Conservation (phyloP, 2,888 invertebrate genomes). For the Philopedon plagiatum region DNA sequence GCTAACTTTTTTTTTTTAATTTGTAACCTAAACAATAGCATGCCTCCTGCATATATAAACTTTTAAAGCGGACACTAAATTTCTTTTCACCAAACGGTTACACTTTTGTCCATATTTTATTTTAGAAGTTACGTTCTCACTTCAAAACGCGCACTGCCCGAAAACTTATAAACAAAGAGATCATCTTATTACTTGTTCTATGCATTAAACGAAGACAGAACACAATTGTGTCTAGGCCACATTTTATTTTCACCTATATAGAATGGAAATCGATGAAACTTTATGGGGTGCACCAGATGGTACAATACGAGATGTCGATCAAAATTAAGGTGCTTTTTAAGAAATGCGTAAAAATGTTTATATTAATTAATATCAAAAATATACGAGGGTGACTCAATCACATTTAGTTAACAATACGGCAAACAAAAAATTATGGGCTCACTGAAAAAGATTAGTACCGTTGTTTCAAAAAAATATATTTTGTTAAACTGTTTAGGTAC, state of each 20-base stretch:
- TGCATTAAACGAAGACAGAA: neutral
- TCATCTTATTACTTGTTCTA: too few species aligned
- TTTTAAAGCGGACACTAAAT: conserved; percentile 6
- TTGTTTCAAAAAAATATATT: too few species aligned
- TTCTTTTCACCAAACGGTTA: neutral
- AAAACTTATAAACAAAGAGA: neutral
- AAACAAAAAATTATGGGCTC: too few species aligned
- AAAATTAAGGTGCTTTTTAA: conserved; percentile 3
- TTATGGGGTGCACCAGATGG: conserved; percentile 29
- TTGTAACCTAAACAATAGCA: neutral
- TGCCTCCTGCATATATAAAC: neutral
- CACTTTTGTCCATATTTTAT: neutral
- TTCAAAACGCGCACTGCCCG: neutral
- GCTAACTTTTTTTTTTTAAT: too few species aligned
- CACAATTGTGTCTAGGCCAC: neutral
- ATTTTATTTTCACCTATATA: conserved; percentile 12
- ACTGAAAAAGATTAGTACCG: too few species aligned
- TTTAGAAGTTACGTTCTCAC: neutral
- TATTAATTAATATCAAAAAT: too few species aligned
- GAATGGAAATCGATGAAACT: conserved; percentile 27
- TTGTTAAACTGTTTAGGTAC: too few species aligned
- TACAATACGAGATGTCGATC: conserved; percentile 23
- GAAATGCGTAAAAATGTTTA: neutral
- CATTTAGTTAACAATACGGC: too few species aligned
- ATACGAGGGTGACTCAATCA: too few species aligned